These are phyloP conservation scores for Labia minor DNA, from an alignment of 2,888 invertebrate species.

Conservation along the genomic window DNA sequence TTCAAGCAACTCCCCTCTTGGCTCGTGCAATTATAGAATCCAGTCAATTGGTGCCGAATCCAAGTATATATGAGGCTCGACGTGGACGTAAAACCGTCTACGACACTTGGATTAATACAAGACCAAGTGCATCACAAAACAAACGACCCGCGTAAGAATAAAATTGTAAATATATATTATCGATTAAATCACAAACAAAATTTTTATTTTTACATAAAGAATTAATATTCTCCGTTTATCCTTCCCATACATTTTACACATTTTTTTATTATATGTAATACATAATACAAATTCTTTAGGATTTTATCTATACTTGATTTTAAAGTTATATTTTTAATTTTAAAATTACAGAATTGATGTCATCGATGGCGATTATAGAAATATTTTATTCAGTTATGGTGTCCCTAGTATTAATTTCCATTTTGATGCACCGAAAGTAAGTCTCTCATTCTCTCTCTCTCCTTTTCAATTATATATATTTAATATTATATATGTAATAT, in stretches of 20 bases:
- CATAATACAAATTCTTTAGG: no score
- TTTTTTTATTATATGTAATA: no score
- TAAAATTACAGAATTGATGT: neutral
- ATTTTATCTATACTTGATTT: no score
- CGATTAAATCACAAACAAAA: no score
- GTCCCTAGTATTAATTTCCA: neutral
- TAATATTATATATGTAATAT: neutral
- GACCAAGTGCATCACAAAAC: neutral
- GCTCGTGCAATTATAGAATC: neutral
- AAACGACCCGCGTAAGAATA: conserved; percentile 7
- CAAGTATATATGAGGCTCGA: neutral
- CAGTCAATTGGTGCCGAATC: neutral
- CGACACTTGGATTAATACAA: neutral
- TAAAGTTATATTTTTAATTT: no score
- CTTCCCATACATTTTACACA: no score
- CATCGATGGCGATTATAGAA: neutral
- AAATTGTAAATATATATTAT: neutral
- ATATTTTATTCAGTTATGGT: neutral
- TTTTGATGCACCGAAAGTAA: neutral
- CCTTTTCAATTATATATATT: no score
- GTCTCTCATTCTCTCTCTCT: no score
- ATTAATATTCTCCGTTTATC: no score
- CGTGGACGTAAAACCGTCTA: neutral
- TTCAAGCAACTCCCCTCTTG: neutral
- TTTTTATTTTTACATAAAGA: no score